Base-by-base conservation (phyloP, 1,140 invertebrate species). In the Drosophila tani region DNA sequence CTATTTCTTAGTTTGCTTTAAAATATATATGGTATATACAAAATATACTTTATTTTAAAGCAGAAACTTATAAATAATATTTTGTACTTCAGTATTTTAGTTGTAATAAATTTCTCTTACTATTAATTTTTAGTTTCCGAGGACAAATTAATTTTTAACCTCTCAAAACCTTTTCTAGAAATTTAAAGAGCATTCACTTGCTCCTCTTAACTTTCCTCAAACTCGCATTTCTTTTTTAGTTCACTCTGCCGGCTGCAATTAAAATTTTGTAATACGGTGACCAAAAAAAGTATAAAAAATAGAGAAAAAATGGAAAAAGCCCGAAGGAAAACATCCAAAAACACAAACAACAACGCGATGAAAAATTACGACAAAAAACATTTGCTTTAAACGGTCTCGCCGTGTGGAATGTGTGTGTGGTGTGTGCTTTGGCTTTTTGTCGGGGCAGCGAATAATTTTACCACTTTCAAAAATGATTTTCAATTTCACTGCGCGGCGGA, bases 391-490 rank as follows among this genome's bases (percentile, higher is more conserved):
- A 84, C 65, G 81, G 84, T 74, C 53, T 56, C 77, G 56, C 69
- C 50, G 6, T 69, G 84, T 69, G 84, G 84, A 90, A 88, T 88
- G 85, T 85, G 49, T 64, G 57, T 55, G 67, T 69, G 79, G 67
- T 69, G 79, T 77, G 80, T 81, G 69, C 71, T 35, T 70, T 11
- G 32, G 64, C 64, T 78, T 73, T 69, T 73, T 69, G 70, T 70
- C 57, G 67, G 57, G 74, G 77, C 65, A 75, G 49, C 63, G 69
- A 88, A 84, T 84, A 88, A 84, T 75, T 88, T 69, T 66, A 87
- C 65, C 85, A 80, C 84, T 88, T 88, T 88, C 84, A 88, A 88
- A 73, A 90, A 84, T 71, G 65, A 88, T 84, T 87, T 88, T 84
- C 84, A 88, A 88, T 88, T 88, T 88, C 85, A 88, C 84, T 83